These are phyloP conservation scores for Ophioninae sp. DNA, from an alignment of 2,888 invertebrate genomes.

Conservation along the genomic window DNA sequence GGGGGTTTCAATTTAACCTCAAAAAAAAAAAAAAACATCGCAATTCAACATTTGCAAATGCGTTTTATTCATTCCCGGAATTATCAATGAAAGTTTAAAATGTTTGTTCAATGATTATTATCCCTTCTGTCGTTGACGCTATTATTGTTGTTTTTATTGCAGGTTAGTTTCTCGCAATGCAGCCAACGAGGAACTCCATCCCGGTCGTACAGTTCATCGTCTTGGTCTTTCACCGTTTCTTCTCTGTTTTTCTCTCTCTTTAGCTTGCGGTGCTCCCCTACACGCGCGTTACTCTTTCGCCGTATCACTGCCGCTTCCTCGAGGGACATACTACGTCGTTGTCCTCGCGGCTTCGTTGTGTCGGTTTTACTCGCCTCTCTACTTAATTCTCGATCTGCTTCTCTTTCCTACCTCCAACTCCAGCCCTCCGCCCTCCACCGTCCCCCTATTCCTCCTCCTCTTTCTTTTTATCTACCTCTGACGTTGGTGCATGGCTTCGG, in stretches of 20 bases:
- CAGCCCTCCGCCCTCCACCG: too few species aligned
- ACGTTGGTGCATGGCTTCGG: slow-evolving; percentile 46
- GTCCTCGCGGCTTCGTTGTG: slow-evolving; percentile 34
- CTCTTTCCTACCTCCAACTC: not conserved
- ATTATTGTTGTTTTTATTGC: not conserved
- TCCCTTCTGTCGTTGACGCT: too few species aligned
- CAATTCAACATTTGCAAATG: too few species aligned
- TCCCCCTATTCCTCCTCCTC: too few species aligned
- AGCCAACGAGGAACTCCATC: slow-evolving; percentile 22
- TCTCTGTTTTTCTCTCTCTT: slow-evolving; percentile 10
- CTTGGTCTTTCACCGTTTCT: slow-evolving; percentile 17
- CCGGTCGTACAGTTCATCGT: slow-evolving; percentile 43
- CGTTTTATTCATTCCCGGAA: too few species aligned
- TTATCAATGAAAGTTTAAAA: too few species aligned
- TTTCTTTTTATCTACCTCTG: slow-evolving; percentile 5
- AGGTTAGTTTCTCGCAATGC: slow-evolving; percentile 29
- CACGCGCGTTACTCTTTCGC: slow-evolving; percentile 12
- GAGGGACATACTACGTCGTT: slow-evolving; percentile 43
- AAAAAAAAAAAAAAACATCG: too few species aligned
- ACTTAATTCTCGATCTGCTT: slow-evolving; percentile 48
- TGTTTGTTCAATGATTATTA: too few species aligned
- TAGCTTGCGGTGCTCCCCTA: slow-evolving; percentile 8
- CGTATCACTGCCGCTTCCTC: slow-evolving; percentile 49
- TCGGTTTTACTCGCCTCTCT: slow-evolving; percentile 48
- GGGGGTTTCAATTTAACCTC: too few species aligned